These are phyloP conservation scores for Xylocampa areola DNA, from an alignment of 2,888 invertebrate genomes.

Conservation along the genomic window DNA sequence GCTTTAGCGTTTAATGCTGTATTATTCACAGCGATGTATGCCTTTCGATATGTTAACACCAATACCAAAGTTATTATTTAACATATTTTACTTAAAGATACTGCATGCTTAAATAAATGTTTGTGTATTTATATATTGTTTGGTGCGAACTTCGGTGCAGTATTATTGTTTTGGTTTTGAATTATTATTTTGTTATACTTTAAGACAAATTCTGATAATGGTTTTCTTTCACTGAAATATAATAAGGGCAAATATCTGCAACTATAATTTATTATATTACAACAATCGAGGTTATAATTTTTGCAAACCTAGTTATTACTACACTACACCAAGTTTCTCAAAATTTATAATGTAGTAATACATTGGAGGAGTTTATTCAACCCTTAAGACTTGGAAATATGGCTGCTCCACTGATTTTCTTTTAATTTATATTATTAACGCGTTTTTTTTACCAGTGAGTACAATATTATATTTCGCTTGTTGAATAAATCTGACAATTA, in stretches of 20 bases:
- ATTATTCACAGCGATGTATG: constrained; percentile 59
- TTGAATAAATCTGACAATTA: constrained; percentile 58
- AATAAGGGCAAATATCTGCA: constrained; percentile 33
- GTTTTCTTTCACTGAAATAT: constrained; percentile 52
- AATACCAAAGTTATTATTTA: constrained; percentile 87
- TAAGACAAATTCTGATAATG: constrained; percentile 52
- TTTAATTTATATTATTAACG: constrained; percentile 18
- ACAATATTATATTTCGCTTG: constrained; percentile 53
- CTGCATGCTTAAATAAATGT: constrained; percentile 72
- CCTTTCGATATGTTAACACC: constrained; percentile 77
- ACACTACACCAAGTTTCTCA: constrained; percentile 34
- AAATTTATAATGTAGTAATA: constrained; percentile 27
- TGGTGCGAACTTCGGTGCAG: constrained; percentile 72
- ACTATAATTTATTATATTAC: constrained; percentile 14
- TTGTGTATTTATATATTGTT: constrained; percentile 71
- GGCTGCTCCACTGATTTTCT: constrained; percentile 35
- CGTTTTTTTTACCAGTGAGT: constrained; percentile 55
- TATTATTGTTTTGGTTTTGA: constrained; percentile 72
- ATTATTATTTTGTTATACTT: constrained; percentile 60
- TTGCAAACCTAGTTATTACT: too few species aligned
- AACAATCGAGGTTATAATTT: constrained; percentile 17
- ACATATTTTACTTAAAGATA: constrained; percentile 70
- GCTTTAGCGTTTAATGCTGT: constrained; percentile 61
- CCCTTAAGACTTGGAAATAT: constrained; percentile 15
- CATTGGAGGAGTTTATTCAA: constrained; percentile 18